phyloP scores from a whole-genome alignment of 2,888 invertebrate genomes.

The Sinhomidia bicolor region DNA sequence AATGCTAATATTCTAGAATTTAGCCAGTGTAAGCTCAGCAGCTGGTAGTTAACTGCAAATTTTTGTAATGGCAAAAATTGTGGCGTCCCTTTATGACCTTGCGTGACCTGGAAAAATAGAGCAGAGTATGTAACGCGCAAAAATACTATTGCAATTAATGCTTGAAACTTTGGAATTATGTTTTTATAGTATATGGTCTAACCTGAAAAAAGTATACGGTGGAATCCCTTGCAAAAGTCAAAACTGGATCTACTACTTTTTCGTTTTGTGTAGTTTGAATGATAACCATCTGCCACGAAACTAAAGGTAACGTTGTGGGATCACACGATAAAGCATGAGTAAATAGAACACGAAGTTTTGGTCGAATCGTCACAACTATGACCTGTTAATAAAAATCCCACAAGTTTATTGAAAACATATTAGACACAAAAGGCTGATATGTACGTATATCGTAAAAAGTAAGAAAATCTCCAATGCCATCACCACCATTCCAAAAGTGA shows the following conservation, averaged over 20 bases:
- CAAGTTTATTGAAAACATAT: too few relatives aligned
- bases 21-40: constrained; percentile 90
- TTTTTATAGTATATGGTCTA: background rate
- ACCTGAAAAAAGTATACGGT: constrained; percentile 93
- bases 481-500: constrained; percentile 93
- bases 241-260: constrained; percentile 90
- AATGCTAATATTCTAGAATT: constrained; percentile 92
- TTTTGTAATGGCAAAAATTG: constrained; percentile 86
- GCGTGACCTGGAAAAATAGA: constrained; percentile 82
- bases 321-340: constrained; percentile 88
- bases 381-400: constrained; percentile 84
- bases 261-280: constrained; percentile 87
- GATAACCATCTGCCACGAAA: constrained; percentile 96
- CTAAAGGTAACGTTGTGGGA: constrained; percentile 91
- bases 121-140: too few relatives aligned
- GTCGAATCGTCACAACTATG: constrained; percentile 90
- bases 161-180: too few relatives aligned
- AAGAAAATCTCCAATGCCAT: constrained; percentile 84
- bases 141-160: too few relatives aligned
- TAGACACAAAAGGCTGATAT: constrained; percentile 89
- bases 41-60: constrained; percentile 87
- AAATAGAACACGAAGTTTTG: constrained; percentile 89
- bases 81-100: constrained; percentile 82
- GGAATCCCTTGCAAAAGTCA: constrained; percentile 93
- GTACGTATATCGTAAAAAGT: too few relatives aligned